Evolutionary conservation across 2,113 vertebrate species (phyloP).

Genomic region (Hucho hucho): DNA sequence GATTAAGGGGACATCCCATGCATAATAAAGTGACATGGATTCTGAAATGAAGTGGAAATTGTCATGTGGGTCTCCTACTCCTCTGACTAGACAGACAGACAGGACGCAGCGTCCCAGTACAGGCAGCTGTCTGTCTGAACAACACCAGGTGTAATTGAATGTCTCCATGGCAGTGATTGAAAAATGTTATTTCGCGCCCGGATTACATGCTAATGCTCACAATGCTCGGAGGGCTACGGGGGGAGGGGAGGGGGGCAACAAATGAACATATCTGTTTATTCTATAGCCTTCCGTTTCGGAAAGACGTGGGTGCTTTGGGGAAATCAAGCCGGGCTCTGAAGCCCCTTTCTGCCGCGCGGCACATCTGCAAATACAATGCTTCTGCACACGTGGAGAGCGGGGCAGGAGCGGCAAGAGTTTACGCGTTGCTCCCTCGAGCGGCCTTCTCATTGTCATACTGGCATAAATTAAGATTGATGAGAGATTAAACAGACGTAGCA

Average conservation of each 20-base stretch:
- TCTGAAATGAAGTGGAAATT: constrained; percentile 83
- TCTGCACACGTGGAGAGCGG: constrained; percentile 82
- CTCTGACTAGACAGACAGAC: constrained; percentile 41
- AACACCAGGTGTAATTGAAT: constrained; percentile 87
- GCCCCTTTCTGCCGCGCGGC: constrained; percentile 75
- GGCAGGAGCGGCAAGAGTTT: constrained; percentile 81
- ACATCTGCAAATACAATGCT: constrained; percentile 93
- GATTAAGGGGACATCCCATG: constrained; percentile 86
- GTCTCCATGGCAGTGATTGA: constrained; percentile 79
- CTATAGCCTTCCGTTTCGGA: constrained; percentile 75
- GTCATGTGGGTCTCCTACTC: constrained; percentile 68
- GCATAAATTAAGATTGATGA: constrained; percentile 99
- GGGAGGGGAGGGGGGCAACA: constrained; percentile 74
- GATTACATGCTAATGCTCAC: constrained; percentile 87
- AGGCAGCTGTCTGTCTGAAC: constrained; percentile 80
- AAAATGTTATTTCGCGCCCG: constrained; percentile 87
- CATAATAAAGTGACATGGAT: constrained; percentile 84
- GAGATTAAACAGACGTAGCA: constrained; percentile 86
- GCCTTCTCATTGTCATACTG: constrained; percentile 88
- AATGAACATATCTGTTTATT: constrained; percentile 87
- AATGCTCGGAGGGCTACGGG: constrained; percentile 56
- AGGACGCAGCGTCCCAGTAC: constrained; percentile 71
- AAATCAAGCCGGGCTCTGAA: constrained; percentile 84
- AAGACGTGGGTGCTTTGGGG: constrained; percentile 81
- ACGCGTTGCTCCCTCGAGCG: constrained; percentile 83